Percentiles rank a stretch among this genome's conserved stretches.
Conservation (phyloP, 2,888 invertebrate genomes). For the Drosophila nr. perissopoda region DNA sequence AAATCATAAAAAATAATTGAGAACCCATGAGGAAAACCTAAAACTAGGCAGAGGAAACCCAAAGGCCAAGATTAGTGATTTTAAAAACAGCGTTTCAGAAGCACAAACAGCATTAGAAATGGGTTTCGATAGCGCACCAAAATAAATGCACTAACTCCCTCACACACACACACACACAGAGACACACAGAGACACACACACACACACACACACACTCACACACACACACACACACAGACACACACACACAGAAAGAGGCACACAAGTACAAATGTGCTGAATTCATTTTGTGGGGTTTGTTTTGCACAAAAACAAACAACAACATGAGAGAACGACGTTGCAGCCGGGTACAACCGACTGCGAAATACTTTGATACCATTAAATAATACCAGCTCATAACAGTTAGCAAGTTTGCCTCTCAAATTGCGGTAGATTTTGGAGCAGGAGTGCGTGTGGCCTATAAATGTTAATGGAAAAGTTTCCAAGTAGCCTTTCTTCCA, state of each 20-base stretch:
- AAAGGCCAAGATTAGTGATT: slow-evolving; percentile 28
- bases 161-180: slow-evolving; percentile 13
- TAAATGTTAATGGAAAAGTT: not conserved
- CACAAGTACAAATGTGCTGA: slow-evolving; percentile 25
- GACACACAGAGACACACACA: too few species aligned
- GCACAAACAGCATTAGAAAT: slow-evolving; percentile 58
- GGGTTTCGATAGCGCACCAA: slow-evolving; percentile 64
- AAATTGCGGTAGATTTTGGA: not conserved
- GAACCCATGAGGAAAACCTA: slow-evolving; percentile 7
- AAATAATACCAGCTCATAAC: not conserved
- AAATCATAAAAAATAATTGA: slow-evolving; percentile 5
- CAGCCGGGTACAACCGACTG: not conserved
- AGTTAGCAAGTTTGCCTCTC: not conserved
- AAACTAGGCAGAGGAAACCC: slow-evolving; percentile 7
- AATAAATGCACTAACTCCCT: slow-evolving; percentile 26
- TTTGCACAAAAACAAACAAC: slow-evolving; percentile 4
- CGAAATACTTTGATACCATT: not conserved
- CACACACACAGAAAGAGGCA: slow-evolving; percentile 3
- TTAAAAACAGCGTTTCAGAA: slow-evolving; percentile 51
- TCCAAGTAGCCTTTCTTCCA: not conserved
- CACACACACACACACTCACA: not conserved
- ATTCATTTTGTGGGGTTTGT: slow-evolving; percentile 21
- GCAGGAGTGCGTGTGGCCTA: not conserved
- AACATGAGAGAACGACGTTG: not conserved
- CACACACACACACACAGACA: not conserved